phyloP scores from a whole-genome alignment of 1,140 invertebrate species.

The Drosophila kepulauana region DNA sequence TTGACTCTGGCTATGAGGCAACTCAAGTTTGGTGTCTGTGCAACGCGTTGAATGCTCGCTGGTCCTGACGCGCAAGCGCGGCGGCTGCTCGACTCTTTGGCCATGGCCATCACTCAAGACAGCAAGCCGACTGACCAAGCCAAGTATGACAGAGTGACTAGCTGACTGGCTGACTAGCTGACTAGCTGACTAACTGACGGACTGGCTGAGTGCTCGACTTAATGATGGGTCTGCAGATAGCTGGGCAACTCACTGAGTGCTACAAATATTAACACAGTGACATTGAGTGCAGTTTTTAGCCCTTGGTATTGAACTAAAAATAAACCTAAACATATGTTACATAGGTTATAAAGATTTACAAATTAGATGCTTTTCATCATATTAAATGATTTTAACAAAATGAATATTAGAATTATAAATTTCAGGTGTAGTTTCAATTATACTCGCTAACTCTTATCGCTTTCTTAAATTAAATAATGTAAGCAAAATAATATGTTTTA shows the following conservation, averaged over 20 bases:
- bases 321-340: neutral
- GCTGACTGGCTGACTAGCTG: constrained; percentile 30
- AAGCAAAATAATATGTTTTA: no score
- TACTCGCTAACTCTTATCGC: no score
- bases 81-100: constrained; percentile 38
- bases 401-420: no score
- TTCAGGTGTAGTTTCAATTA: no score
- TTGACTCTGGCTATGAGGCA: neutral
- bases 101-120: constrained; percentile 67
- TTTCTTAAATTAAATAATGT: no score
- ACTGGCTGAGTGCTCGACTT: constrained; percentile 71
- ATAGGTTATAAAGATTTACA: no score
- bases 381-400: no score
- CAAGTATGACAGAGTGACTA: constrained; percentile 46
- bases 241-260: constrained; percentile 39
- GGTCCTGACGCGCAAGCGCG: constrained; percentile 71
- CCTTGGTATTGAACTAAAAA: constrained; percentile 11
- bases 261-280: constrained; percentile 51
- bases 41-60: constrained; percentile 67
- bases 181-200: constrained; percentile 42
- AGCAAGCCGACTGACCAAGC: constrained; percentile 27
- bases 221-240: constrained; percentile 63
- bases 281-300: constrained; percentile 34
- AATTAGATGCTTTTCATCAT: no score
- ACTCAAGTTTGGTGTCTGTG: constrained; percentile 31